Base-by-base conservation (phyloP, 2,797 vertebrate species). In the Eulemur coronatus region DNA sequence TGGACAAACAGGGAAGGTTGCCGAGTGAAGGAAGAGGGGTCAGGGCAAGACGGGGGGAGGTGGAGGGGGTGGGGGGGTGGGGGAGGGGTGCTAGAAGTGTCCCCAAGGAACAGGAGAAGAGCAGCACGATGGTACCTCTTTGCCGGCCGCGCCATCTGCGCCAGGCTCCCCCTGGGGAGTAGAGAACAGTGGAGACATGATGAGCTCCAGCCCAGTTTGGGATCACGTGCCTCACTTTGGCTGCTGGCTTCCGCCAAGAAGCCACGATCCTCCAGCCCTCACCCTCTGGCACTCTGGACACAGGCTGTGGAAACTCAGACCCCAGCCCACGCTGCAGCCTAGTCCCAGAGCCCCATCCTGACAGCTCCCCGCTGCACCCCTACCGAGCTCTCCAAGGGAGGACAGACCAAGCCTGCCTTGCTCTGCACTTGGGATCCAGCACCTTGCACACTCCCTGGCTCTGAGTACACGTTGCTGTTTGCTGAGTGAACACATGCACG, bases 151-250 rank as follows among this genome's bases (percentile, higher is more conserved):
- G 43, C 99, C 99, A 22, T 99, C 99, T 0, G 43, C 95, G 33
- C 99, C 99, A 38, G 99, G 99, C 90, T 99, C 99, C 13, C 99
- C 99, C 99, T 99, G 88, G 0, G 48, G 57, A 96, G 70, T 33
- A 76, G 35, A 91, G 41, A 96, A 43, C 22, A 20, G 22, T 0
- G 8, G 18, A 61, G 46, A 43, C 12, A 13, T 10, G 33, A 78
- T 63, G 22, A 89, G 28, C 14, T 30, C 50, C 59, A 43, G 30
- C 17, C 75, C n/a, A 28, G 30, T 75, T 18, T 52, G 33, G 41
- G 15, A 22, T 26, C 65, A 17, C 26, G 5, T 12, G 50, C 67
- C 89, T 82, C 18, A 15, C 38, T 22, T 63, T 1, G 41, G n/a
- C 52, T 5, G 26, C 46, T 13, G 65, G 14, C 7, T 20, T 50